A percentile compares a stretch with the other conserved stretches of the same genome.
These are phyloP conservation scores for Lasius fuliginosus DNA, from an alignment of 2,888 invertebrate genomes.

Conservation along the genomic window DNA sequence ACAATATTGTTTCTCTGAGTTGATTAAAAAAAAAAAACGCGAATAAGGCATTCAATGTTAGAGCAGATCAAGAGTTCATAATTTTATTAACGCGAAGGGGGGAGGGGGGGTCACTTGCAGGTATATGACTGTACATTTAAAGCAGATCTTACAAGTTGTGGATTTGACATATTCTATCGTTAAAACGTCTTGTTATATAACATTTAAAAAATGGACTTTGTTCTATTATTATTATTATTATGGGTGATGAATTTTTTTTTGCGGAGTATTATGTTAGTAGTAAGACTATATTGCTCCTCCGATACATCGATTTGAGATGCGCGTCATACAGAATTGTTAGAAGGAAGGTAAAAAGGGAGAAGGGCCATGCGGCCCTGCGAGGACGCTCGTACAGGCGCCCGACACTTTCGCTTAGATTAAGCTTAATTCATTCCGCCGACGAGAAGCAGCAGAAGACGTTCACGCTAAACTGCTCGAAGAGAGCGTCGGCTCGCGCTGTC, in stretches of 20 bases:
- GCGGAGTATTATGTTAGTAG: not conserved
- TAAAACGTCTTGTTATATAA: not conserved
- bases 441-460: slow-evolving; percentile 75
- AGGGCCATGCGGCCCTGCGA: slow-evolving; percentile 77
- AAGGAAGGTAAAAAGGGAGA: slow-evolving; percentile 2
- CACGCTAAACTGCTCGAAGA: slow-evolving; percentile 70
- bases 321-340: slow-evolving; percentile 1
- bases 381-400: slow-evolving; percentile 77
- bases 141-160: not conserved
- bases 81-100: not conserved
- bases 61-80: not conserved
- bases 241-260: not conserved
- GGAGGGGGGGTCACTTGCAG: not conserved
- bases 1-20: slow-evolving; percentile 11
- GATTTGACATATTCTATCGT: not conserved
- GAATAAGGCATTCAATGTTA: not conserved
- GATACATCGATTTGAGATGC: slow-evolving; percentile 16
- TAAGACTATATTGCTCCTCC: not conserved
- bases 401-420: slow-evolving; percentile 83
- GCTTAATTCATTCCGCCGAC: slow-evolving; percentile 81
- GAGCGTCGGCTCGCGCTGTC: slow-evolving; percentile 81
- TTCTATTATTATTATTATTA: not conserved
- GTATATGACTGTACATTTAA: not conserved
- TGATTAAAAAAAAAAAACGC: slow-evolving; percentile 11
- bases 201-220: not conserved